phyloP scores from a whole-genome alignment of 2,113 vertebrate species.

The Corynorhinus townsendii region DNA sequence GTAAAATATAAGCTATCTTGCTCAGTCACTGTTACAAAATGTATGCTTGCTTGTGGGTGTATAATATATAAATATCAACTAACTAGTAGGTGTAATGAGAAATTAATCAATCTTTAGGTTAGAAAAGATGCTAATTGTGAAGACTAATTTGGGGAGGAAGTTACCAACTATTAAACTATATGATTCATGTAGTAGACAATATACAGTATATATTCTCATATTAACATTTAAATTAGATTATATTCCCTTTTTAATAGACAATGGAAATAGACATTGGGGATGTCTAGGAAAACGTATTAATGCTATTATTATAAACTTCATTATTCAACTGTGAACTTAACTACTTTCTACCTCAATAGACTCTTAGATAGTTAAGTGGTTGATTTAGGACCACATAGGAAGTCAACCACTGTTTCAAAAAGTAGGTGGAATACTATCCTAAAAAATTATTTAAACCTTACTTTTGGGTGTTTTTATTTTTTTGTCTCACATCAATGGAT shows the following conservation, averaged over 20 bases:
- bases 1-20: slow-evolving; percentile 23
- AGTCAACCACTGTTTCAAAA: not conserved
- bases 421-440: not conserved
- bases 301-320: not conserved
- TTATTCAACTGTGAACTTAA: not conserved
- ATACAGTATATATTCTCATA: not conserved
- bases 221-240: slow-evolving; percentile 8
- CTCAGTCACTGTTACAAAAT: slow-evolving; percentile 25
- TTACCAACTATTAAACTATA: not conserved
- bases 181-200: not conserved
- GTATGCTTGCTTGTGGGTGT: not conserved
- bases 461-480: not conserved
- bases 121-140: not conserved
- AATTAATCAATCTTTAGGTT: not conserved
- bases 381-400: not conserved
- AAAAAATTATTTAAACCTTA: not conserved
- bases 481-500: not conserved
- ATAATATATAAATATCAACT: not conserved
- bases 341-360: not conserved
- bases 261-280: not conserved
- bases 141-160: not conserved
- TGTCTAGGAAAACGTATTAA: not conserved
- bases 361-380: not conserved
- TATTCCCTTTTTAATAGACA: not conserved
- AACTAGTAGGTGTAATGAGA: slow-evolving; percentile 1